These are phyloP conservation scores for Nipponia nippon DNA, from an alignment of 2,113 vertebrate species.

Conservation along the genomic window DNA sequence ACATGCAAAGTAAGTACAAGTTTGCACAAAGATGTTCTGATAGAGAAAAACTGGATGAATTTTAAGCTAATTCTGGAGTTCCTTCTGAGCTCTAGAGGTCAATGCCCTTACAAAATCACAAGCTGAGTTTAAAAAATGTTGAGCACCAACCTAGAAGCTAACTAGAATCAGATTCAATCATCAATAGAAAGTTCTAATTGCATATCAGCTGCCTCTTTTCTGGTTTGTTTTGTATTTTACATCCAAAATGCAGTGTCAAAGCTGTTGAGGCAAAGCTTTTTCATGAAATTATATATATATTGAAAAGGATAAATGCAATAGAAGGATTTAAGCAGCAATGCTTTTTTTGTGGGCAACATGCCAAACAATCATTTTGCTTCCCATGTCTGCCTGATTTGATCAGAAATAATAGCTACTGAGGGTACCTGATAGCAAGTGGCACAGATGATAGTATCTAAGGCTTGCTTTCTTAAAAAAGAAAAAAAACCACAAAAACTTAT, in stretches of 20 bases:
- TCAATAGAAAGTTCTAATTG: neutral
- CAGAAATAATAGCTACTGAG: neutral
- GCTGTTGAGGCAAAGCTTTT: neutral
- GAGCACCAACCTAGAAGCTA: neutral
- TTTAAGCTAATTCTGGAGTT: neutral
- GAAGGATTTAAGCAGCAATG: neutral
- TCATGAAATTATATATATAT: conserved; percentile 12
- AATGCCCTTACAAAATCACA: neutral
- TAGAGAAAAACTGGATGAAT: neutral
- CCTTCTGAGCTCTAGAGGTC: neutral
- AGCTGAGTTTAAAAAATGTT: neutral
- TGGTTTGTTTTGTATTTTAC: neutral
- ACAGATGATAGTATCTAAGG: neutral
- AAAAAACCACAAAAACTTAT: neutral
- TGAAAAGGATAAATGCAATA: conserved; percentile 18
- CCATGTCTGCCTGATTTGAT: conserved; percentile 38
- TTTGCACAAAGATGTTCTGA: neutral
- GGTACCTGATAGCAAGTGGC: neutral
- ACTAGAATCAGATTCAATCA: neutral
- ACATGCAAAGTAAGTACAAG: neutral
- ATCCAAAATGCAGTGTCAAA: neutral
- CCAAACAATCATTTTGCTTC: conserved; percentile 38
- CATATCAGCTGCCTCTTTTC: neutral
- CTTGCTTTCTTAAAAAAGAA: neutral
- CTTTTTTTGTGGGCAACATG: conserved; percentile 12